Base-by-base conservation (phyloP, 2,797 vertebrate species). In the Heliangelus exortis region DNA sequence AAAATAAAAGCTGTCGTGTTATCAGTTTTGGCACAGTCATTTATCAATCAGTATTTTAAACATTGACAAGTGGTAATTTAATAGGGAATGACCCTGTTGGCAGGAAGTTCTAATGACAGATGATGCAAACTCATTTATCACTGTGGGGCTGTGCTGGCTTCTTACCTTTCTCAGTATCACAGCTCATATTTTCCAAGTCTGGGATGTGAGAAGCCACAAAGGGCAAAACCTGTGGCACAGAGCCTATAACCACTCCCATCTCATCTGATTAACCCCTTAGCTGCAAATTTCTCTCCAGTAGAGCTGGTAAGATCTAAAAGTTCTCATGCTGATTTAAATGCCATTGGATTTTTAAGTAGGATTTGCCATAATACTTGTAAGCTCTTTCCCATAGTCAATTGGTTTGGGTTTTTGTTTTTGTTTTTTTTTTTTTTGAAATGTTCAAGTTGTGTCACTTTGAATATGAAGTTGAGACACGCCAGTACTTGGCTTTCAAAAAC, bases 1-100 rank as follows among this genome's bases (percentile, higher is more conserved):
- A 97, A 98, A 98, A 98, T 97, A 97, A 98, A 98, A 98, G 96
- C 97, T 97, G 97, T 98, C 98, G 97, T 98, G 97, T 98, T 98
- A 98, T 98, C 98, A 98, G 97, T 98, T 97, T 98, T 98, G 98
- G 98, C 98, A 98, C 95, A 98, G 98, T 98, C 98, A 98, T 99
- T 99, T 99, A 99, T 99, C 99, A 99, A 98, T 99, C 98, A 98
- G 98, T 98, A 98, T 99, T 98, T 98, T 98, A 98, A 98, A 98
- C 99, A 99, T 98, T 99, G 99, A 99, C 98, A 99, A 98, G 98
- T 98, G 98, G 98, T 99, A 99, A 99, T 99, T 99, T 99, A 99
- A 99, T 99, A 99, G 98, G 97, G 98, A 99, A 97, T 99, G 98
- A 99, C 98, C 98, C 98, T 98, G 98, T 98, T 98, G 98, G 98